Evolutionary conservation across 2,113 vertebrate species (phyloP), one percentile per base, ranked within the genome.

Genomic region (Pelmatolapia mariae): DNA sequence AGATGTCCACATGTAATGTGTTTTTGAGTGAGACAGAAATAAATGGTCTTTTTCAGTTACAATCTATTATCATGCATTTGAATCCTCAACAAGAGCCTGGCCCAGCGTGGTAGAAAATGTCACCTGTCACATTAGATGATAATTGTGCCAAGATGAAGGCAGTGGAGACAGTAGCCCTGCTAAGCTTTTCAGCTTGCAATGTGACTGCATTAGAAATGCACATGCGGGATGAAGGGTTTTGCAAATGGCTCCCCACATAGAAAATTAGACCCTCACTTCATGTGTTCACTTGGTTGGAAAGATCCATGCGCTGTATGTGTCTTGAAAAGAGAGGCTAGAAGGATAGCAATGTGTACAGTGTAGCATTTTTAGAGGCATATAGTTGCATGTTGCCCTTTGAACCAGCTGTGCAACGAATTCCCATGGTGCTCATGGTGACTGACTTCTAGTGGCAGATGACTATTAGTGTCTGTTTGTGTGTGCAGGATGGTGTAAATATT

Each of bases 121-220:
- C 92, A 95, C 59, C 91, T 94, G 93, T 93, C 92, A 94, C 91
- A 93, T 92, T 90, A 93, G 89, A 93, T 90, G 88, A 93, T 93
- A 91, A 94, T 91, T 92, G 83, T 45, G 82, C 59, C 45, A 50
- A 89, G 89, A 90, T 63, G 87, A 91, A 85, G 81, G 63, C 53
- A 84, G 85, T 2, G 4, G 80, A 90, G 84, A 88, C 68, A 85
- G 85, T 91, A 59, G 73, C 61, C 79, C 87, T 79, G 76, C 86
- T 71, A 86, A 86, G 88, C 81, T 79, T 63, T 92, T 86, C 81
- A 76, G 81, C 85, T 31, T 88, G n/a, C 29, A 53, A 31, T 40
- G 83, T 59, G 87, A 63, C 83, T 22, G 82, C 78, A 84, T 88
- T 79, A 78, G 45, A 83, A 84, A 87, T 87, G 83, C 85, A 84